Conservation (phyloP, 2,888 invertebrate species). For the Chymomyza caudatula region DNA sequence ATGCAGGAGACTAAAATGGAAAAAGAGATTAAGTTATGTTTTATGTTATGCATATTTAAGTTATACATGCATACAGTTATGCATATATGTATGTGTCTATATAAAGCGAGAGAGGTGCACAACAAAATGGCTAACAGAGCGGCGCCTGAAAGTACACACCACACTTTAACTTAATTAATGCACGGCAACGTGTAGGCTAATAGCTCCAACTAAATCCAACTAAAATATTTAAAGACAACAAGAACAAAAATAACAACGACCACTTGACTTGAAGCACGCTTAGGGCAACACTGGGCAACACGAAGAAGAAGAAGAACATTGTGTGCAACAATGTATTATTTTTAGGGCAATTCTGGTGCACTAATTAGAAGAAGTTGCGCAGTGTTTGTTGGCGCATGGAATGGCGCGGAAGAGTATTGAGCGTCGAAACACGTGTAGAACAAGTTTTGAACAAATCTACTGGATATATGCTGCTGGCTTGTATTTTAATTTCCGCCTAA, state of each 20-base stretch:
- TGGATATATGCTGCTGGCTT: constrained; percentile 34
- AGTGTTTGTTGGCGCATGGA: not conserved
- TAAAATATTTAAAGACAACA: constrained; percentile 31
- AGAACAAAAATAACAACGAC: too few species aligned
- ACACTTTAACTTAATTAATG: constrained; percentile 44
- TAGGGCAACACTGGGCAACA: constrained; percentile 4
- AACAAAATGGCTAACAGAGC: not conserved
- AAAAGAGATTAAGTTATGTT: not conserved
- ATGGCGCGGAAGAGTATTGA: not conserved
- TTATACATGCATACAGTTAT: not conserved
- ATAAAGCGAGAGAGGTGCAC: not conserved
- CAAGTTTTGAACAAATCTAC: constrained; percentile 58
- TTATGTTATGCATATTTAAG: not conserved
- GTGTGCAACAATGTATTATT: constrained; percentile 26
- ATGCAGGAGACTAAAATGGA: not conserved
- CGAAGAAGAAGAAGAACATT: constrained; percentile 46
- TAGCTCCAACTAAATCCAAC: constrained; percentile 18
- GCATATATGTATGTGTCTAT: not conserved
- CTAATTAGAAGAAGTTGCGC: constrained; percentile 57
- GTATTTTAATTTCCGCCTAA: constrained; percentile 74
- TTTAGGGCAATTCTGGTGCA: constrained; percentile 16
- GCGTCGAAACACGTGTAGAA: constrained; percentile 52
- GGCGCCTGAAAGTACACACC: too few species aligned
- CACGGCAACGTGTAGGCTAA: constrained; percentile 22
- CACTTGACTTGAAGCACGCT: not conserved